Evolutionary conservation across 1,140 invertebrate genomes (phyloP).

Genomic region (Achatina immaculata): DNA sequence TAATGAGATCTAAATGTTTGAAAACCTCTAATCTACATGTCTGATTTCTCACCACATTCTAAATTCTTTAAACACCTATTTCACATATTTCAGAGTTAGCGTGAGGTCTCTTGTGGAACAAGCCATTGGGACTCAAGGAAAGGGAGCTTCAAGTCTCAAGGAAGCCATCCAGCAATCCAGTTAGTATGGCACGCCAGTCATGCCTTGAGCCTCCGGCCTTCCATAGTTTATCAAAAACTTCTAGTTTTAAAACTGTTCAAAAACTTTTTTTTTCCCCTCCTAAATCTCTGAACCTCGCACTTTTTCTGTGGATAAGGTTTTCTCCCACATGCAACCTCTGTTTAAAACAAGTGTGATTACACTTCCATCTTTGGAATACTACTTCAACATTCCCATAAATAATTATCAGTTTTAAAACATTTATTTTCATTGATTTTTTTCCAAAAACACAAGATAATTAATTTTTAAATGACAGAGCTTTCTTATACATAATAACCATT

Average conservation of each 20-base stretch:
- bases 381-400: too few relatives aligned
- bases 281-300: neutral
- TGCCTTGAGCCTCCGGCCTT: conserved; percentile 22
- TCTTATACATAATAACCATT: too few relatives aligned
- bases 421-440: too few relatives aligned
- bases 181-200: conserved; percentile 35
- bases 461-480: too few relatives aligned
- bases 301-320: neutral
- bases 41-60: too few relatives aligned
- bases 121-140: conserved; percentile 28
- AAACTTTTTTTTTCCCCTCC: neutral
- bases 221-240: conserved; percentile 32
- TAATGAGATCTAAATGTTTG: too few relatives aligned
- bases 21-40: too few relatives aligned
- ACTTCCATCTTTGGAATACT: too few relatives aligned
- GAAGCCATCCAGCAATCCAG: conserved; percentile 34
- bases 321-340: neutral
- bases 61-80: too few relatives aligned
- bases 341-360: too few relatives aligned
- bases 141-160: conserved; percentile 24
- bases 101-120: conserved; percentile 34
- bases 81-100: conserved; percentile 31
- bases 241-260: neutral
- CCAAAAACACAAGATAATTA: too few relatives aligned
- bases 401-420: too few relatives aligned